These are phyloP conservation scores for Cephonodes hylas DNA, from an alignment of 2,888 invertebrate species.

Conservation along the genomic window DNA sequence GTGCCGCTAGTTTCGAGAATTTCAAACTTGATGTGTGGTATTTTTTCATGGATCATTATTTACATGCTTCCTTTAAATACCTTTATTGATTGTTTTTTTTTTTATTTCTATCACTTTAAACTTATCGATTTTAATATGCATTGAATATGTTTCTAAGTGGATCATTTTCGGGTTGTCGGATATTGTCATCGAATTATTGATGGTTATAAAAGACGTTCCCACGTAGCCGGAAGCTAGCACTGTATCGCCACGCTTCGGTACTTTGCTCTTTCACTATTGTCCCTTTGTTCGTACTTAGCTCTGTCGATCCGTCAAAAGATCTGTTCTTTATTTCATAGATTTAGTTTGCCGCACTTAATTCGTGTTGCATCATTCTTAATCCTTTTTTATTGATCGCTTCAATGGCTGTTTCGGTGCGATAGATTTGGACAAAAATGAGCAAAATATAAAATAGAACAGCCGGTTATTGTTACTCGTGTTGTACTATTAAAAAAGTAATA, in stretches of 20 bases:
- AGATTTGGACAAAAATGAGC: background rate
- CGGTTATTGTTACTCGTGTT: background rate
- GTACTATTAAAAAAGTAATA: no score
- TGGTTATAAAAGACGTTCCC: constrained; percentile 66
- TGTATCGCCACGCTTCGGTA: constrained; percentile 74
- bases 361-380: constrained; percentile 63
- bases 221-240: constrained; percentile 68
- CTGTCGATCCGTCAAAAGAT: constrained; percentile 65
- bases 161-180: background rate
- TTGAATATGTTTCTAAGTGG: background rate
- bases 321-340: constrained; percentile 60
- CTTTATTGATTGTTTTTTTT: no score
- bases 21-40: no score
- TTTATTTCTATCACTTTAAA: no score
- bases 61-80: no score
- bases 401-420: constrained; percentile 26
- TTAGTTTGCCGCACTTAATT: constrained; percentile 71
- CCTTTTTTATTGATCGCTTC: constrained; percentile 46
- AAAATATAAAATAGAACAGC: background rate
- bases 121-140: no score
- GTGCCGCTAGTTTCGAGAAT: no score
- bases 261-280: constrained; percentile 71
- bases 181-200: constrained; percentile 40
- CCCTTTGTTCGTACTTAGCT: constrained; percentile 67
- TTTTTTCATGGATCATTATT: no score